Evolutionary conservation across 2,113 vertebrate genomes (phyloP), one percentile per base, ranked within the genome.

Genomic region (Indicator indicator): DNA sequence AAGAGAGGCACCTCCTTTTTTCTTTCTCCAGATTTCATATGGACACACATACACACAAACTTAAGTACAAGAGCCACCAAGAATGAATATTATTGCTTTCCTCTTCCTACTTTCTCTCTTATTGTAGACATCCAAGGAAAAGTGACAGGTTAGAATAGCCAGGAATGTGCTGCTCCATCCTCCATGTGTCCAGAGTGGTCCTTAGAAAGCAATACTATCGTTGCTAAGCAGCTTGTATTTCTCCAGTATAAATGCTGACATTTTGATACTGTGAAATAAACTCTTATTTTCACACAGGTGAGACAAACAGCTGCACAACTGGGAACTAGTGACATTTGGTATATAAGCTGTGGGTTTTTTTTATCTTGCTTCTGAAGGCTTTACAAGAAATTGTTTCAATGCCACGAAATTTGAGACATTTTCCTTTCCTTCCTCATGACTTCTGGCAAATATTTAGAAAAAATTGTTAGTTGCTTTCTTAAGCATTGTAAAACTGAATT

Each of bases 161-260:
- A 83, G 18, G 20, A 10, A 73, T 58, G 7, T 44, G 40, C 23
- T 27, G 1, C 6, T 81, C 58, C 28, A 58, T 13, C 26, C 17
- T 70, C 36, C 11, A 33, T 1, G 0, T 5, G 3, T 59, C 32
- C 16, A 72, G 5, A 27, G 3, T 17, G 5, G 23, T 33, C 24
- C 27, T 55, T 28, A 62, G 30, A 73, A 64, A 81, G 5, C 9
- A 82, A 40, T 38, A 28, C 3, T 73, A 16, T 23, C 24, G 5
- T 16, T 83, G 13, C 44, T 64, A 32, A 83, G 48, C 38, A 72
- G 18, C 20, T 78, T 5, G 1, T 48, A 28, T 72, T 77, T 48
- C 32, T 90, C 88, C 40, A 65, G 0, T 33, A 13, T 33, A 46
- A 28, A 33, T 82, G 6, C 46, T 75, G 46, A 21, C 38, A 84